These are phyloP conservation scores for Chloropsis hardwickii DNA, from an alignment of 2,113 vertebrate species.

Conservation along the genomic window DNA sequence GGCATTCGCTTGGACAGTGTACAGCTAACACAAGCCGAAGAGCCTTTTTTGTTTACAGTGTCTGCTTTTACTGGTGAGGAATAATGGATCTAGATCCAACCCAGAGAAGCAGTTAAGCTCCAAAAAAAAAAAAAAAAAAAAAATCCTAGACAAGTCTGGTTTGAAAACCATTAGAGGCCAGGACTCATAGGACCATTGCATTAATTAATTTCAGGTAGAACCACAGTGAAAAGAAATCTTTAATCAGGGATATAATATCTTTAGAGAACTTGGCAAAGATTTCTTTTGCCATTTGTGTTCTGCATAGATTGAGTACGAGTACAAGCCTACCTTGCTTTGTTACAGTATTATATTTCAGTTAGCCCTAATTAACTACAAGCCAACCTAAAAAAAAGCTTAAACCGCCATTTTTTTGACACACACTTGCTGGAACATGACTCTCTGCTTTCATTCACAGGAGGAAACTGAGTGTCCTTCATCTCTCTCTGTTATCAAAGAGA, in stretches of 20 bases:
- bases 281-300: background rate
- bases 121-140: background rate
- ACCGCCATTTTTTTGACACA: background rate
- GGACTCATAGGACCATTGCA: background rate
- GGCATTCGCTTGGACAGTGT: background rate
- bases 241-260: background rate
- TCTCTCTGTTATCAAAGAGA: constrained; percentile 80
- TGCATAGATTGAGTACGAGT: accelerated
- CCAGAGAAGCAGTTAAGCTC: background rate
- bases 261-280: background rate
- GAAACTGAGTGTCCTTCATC: constrained; percentile 85
- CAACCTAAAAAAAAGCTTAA: background rate
- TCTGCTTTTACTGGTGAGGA: background rate
- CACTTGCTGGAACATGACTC: background rate
- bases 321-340: background rate
- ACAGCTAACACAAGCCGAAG: background rate
- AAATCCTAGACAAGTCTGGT: background rate
- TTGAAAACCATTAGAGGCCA: background rate
- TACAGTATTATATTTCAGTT: background rate
- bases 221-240: background rate
- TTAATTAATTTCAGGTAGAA: background rate
- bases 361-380: background rate
- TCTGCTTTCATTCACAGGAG: constrained; percentile 78
- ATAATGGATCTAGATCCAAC: background rate
- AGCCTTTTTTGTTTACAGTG: background rate